phyloP scores from a whole-genome alignment of 1,140 invertebrate species.

The Ganaspis sp. region DNA sequence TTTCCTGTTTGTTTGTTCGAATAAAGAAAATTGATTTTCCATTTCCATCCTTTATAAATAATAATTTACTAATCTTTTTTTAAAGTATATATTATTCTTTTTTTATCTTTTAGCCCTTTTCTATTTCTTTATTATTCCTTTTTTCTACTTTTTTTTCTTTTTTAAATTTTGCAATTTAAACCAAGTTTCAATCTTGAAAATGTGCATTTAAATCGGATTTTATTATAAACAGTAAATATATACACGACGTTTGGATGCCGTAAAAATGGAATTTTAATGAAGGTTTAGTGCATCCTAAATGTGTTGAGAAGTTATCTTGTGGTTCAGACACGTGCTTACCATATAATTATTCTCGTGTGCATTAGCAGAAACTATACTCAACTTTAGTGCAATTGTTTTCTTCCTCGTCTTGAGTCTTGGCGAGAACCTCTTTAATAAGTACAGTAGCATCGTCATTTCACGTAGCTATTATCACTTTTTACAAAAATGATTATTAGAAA shows the following conservation, averaged over 20 bases:
- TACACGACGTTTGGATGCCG: background rate
- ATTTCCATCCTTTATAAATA: too few species aligned
- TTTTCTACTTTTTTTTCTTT: too few species aligned
- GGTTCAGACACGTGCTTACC: background rate
- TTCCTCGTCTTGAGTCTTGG: background rate
- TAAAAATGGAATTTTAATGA: background rate
- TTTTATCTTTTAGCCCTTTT: too few species aligned
- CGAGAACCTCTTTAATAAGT: background rate
- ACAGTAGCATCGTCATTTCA: slow-evolving; percentile 5
- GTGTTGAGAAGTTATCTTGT: background rate
- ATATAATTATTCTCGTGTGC: background rate
- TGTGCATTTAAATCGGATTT: background rate
- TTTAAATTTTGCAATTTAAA: too few species aligned
- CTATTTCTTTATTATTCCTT: too few species aligned
- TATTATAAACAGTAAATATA: background rate
- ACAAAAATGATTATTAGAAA: background rate
- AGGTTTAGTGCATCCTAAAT: background rate
- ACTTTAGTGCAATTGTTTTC: slow-evolving; percentile 13
- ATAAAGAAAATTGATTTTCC: too few species aligned
- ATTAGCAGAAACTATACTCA: background rate
- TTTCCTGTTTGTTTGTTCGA: too few species aligned
- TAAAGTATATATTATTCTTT: too few species aligned
- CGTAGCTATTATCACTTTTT: background rate
- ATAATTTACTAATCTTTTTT: too few species aligned
- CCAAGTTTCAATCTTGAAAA: background rate